Evolutionary conservation across 1,140 invertebrate species (phyloP), one percentile per base, ranked within the genome.

Genomic region (Apis cerana): DNA sequence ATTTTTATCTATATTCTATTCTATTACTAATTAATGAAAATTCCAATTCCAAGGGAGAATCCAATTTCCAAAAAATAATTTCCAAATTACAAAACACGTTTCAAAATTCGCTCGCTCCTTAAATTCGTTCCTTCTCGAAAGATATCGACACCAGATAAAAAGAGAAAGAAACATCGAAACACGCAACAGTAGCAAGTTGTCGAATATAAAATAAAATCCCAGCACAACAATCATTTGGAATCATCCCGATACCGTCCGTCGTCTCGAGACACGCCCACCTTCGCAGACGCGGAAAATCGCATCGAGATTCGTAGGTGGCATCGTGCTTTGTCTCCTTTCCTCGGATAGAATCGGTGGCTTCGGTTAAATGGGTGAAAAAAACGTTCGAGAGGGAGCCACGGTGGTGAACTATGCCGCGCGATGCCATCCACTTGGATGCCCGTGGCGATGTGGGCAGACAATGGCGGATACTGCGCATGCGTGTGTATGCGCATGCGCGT

Each of bases 361-460:
- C 64, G 61, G 33, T 81, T 87, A 90, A 90, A 90, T 90, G 79
- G 89, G 89, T 89, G 81, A 89, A 90, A 91, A 91, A 87, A 33
- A 2, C 33, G 33, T 2, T 33, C 2, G 33, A 86, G 61, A 83
- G 33, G 68, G 62, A 64, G 50, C 50, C 61, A 61, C 61, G 61
- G 52, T 75, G 56, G 84, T 75, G 80, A 85, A 75, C 84, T 83
- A 83, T 76, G 84, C 69, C 83, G 58, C 48, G 71, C 50, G 79
- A 68, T 33, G 79, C 77, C 68, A 78, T 83, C 64, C 56, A 71
- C 74, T 59, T 70, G 74, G 50, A 77, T 21, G 2, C 2, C 3
- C 0, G 59, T 3, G 64, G 85, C 52, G 48, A 89, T 80, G 90
- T 88, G 89, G 88, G 88, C 85, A 89, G 88, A 91, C 90, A 91